These are phyloP conservation scores for Synergus umbraculus DNA, from an alignment of 2,888 invertebrate species.

Conservation along the genomic window DNA sequence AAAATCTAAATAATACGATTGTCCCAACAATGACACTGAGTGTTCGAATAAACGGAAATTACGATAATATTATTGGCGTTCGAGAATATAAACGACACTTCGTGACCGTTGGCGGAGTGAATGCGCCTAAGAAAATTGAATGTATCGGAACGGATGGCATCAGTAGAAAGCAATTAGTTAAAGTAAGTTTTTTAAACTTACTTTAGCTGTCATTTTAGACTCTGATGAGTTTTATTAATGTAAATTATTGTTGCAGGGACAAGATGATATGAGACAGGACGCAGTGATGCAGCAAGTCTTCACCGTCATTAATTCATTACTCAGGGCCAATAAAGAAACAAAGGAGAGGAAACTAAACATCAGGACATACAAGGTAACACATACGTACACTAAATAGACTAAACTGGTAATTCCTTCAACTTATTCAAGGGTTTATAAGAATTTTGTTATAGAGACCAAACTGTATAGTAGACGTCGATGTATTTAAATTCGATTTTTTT, in stretches of 20 bases:
- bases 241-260: constrained; percentile 78
- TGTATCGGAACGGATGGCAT: constrained; percentile 89
- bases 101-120: constrained; percentile 89
- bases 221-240: neutral
- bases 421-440: too few species aligned
- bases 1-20: constrained; percentile 80
- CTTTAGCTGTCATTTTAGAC: neutral
- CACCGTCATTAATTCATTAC: constrained; percentile 89
- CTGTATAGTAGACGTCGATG: neutral
- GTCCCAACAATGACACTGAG: constrained; percentile 84
- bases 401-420: too few species aligned
- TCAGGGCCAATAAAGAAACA: constrained; percentile 84
- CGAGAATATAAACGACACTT: constrained; percentile 82
- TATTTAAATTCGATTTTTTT: neutral
- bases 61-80: constrained; percentile 82
- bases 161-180: constrained; percentile 86
- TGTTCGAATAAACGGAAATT: constrained; percentile 82
- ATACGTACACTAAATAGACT: too few species aligned
- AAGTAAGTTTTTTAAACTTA: constrained; percentile 77
- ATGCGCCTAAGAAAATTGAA: constrained; percentile 89
- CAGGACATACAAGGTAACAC: constrained; percentile 89
- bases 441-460: too few species aligned
- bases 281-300: constrained; percentile 99
- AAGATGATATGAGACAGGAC: constrained; percentile 95
- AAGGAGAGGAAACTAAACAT: constrained; percentile 85